Evolutionary conservation across 2,888 invertebrate genomes (phyloP), one percentile per base, ranked within the genome.

Genomic region (Eupsilia transversa): DNA sequence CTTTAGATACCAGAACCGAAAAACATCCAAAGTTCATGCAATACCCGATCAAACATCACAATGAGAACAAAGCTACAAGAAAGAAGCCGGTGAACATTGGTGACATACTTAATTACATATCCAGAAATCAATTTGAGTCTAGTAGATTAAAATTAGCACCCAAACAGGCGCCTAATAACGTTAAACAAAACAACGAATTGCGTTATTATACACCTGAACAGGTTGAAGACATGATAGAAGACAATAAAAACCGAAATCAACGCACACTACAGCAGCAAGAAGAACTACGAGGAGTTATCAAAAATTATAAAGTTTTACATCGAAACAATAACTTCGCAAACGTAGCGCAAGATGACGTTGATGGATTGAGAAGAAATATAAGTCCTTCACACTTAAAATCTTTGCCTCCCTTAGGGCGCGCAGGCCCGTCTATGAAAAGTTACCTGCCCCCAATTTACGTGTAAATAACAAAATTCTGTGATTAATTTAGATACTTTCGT

Each of bases 261-360:
- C 90, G 88, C 69, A 86, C 87, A 41, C 89, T 90, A 67, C 91
- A 94, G 57, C 91, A 92, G 60, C 91, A 92, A 72, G 92, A 93
- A 73, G 95, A 95, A 88, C 84, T 95, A 63, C 90, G 92, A 14
- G 95, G 96, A 12, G 90, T 92, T 33, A 94, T 96, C 35, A 96
- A 94, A 89, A 96, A 95, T 85, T 96, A 96, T 77, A 96, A 96
- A 90, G 93, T 95, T 33, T 87, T 96, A 78, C 95, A 95, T 83
- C 90, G 96, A 68, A 94, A 94, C 79, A 92, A 92, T 75, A 92
- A 90, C 78, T 86, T 87, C 54, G 90, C 89, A 41, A 92, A 89
- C 52, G 74, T 79, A n/a, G 89, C 91, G 52, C 89, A 91, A 79
- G 87, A 89, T 65, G 87, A 89, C 59, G 30, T 56, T n/a, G 91